Percentiles rank a stretch among this genome's conserved stretches.
Conservation (phyloP, 2,113 vertebrate species). For the Chinchilla lanigera region DNA sequence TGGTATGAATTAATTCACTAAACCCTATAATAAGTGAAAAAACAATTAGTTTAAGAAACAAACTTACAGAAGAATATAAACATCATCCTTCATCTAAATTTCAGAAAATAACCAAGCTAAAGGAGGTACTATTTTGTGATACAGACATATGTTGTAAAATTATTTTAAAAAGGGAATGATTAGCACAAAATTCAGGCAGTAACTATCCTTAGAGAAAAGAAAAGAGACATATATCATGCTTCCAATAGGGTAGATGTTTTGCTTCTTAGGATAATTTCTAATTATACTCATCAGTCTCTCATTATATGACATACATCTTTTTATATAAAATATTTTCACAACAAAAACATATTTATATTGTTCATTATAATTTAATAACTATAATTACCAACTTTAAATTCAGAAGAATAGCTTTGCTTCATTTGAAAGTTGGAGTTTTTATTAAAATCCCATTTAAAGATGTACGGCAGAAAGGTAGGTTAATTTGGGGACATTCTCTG, state of each 20-base stretch:
- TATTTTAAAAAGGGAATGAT: background rate
- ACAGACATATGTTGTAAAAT: background rate
- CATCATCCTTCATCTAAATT: background rate
- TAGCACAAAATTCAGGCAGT: background rate
- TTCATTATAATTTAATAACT: background rate
- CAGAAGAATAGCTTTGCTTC: background rate
- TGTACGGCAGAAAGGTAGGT: background rate
- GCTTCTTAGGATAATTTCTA: background rate
- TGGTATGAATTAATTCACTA: background rate
- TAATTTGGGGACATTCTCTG: background rate
- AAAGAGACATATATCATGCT: rapidly evolving
- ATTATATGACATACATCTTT: background rate
- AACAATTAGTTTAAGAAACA: background rate
- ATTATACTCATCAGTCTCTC: background rate
- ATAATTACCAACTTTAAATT: conserved; percentile 8
- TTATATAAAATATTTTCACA: background rate
- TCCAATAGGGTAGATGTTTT: background rate
- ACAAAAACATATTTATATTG: background rate
- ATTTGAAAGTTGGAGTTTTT: background rate
- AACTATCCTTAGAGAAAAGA: background rate
- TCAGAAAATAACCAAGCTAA: background rate
- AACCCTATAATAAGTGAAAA: background rate
- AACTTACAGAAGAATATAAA: background rate
- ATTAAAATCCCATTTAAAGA: conserved; percentile 32
- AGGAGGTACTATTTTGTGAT: background rate